Evolutionary conservation across 2,888 invertebrate genomes (phyloP).

Genomic region (Entomobrya multifasciata): DNA sequence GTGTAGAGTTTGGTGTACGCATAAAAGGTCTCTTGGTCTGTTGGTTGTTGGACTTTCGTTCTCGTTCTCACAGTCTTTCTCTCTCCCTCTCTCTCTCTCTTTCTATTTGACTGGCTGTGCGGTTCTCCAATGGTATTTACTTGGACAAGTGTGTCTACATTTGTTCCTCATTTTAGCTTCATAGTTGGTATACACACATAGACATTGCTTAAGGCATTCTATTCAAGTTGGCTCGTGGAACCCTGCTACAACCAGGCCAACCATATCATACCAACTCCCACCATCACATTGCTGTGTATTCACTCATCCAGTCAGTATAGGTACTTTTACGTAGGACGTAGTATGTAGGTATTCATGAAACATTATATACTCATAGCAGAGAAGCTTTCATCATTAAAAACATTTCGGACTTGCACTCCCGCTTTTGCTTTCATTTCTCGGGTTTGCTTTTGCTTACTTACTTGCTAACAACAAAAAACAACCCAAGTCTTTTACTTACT

Average conservation of each 20-base stretch:
- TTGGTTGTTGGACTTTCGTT: constrained; percentile 8
- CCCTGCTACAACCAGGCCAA: constrained; percentile 40
- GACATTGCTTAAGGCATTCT: constrained; percentile 55
- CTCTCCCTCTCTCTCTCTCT: constrained; percentile 32
- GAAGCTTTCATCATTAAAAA: constrained; percentile 61
- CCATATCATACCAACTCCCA: too few species aligned
- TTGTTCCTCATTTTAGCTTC: constrained; percentile 35
- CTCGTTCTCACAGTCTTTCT: neutral
- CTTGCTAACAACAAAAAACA: constrained; percentile 26
- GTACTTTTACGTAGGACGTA: too few species aligned
- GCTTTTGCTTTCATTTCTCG: constrained; percentile 13
- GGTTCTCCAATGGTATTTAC: constrained; percentile 50
- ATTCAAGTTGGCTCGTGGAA: constrained; percentile 48
- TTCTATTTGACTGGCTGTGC: too few species aligned
- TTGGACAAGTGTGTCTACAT: constrained; percentile 38
- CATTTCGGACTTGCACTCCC: constrained; percentile 49
- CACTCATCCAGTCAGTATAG: too few species aligned
- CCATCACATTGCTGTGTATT: neutral
- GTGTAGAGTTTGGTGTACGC: too few species aligned
- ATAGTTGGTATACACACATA: constrained; percentile 34
- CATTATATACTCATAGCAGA: too few species aligned
- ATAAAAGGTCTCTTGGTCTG: constrained; percentile 20
- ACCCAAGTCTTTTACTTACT: constrained; percentile 39
- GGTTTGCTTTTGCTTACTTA: neutral
- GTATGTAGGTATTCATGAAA: too few species aligned